Evolutionary conservation across 2,113 vertebrate species (phyloP), one percentile per base, ranked within the genome.

Genomic region (Asarcornis scutulata): DNA sequence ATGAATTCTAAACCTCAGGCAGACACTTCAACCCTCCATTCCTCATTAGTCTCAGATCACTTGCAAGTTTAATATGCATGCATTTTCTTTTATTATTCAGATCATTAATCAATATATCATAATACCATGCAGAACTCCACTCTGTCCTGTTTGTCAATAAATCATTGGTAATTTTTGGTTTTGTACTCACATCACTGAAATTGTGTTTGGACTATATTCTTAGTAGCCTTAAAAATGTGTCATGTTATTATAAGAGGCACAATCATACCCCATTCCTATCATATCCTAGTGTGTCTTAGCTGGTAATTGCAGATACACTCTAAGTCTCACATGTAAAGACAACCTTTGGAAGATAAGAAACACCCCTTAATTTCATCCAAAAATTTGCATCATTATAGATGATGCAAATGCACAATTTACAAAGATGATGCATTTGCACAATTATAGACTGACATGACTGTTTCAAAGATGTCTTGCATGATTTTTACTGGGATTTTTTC

Each of bases 401-500:
- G 36, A 36, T 36, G 36, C 36, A 36, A 36, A 36, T 36, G 36
- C 36, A 36, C 36, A 36, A 7, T 36, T 36, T 36, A 36, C 36
- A 36, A 36, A 36, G 36, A 36, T 36, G 36, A 36, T 36, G 36
- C 36, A 36, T 36, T 36, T 36, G 36, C 52, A 59, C 36, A 78
- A 18, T 80, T 90, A 36, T 13, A 86, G 50, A 44, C 22, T 75
- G 62, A 23, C 2, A 1, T 11, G 13, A 8, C 34, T 94, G 32
- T 50, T 93, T 50, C 76, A 69, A 44, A 86, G 44, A 29, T 2
- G 3, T 25, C 34, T 85, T 26, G 3, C 80, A 62, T 74, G 4
- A 82, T 68, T 88, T 91, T 74, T 86, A 32, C 66, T 80, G 79
- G 40, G 93, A 80, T 12, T 3, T 66, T 73, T 91, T 86, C 76